Evolutionary conservation across 2,888 invertebrate genomes (phyloP), one percentile per base, ranked within the genome.

Genomic region (Volucella bombylans): DNA sequence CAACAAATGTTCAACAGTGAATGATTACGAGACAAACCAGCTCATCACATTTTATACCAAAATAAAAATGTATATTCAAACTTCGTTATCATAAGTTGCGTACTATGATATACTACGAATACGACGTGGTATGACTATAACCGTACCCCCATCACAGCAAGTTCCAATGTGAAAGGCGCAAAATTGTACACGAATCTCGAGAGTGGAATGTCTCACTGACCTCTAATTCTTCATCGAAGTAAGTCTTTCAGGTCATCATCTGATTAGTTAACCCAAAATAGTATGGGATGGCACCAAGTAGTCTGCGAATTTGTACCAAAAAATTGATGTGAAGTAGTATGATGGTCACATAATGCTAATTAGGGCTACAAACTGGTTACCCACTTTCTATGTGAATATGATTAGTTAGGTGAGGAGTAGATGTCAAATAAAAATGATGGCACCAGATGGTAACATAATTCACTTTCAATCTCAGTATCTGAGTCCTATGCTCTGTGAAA

Each of bases 41-140:
- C 80, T 82, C 87, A 86, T 87, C 89, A 88, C 87, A 88, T 89
- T 90, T 90, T 90, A 90, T 90, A 90, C 88, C 87, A 69, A 87
- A 87, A 86, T 86, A 59, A 76, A 65, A 41, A 69, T 61, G 65
- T 76, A 45, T 59, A 14, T 8, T 15, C 39, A 61, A 80, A 65
- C 52, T 64, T 80, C 61, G 74, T 76, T 61, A 55, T 80, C 71
- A 80, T 74, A 65, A 43, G 57, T 79, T 79, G 72, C 72, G 67
- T 71, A 55, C 10, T 8, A n/a, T 18, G 52, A 10, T 55, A 15
- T 45, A 54, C 55, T 45, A 31, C 38, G 31, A 31, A 6, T 31
- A 31, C 1, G 31, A 31, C 4, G 31, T 31, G 31, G 31, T 31
- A 31, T 6, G 31, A 0, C 31, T 31, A 6, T 31, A 31, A 61